Base-by-base conservation (phyloP, 1,140 invertebrate species). In the Drosophila triauraria region DNA sequence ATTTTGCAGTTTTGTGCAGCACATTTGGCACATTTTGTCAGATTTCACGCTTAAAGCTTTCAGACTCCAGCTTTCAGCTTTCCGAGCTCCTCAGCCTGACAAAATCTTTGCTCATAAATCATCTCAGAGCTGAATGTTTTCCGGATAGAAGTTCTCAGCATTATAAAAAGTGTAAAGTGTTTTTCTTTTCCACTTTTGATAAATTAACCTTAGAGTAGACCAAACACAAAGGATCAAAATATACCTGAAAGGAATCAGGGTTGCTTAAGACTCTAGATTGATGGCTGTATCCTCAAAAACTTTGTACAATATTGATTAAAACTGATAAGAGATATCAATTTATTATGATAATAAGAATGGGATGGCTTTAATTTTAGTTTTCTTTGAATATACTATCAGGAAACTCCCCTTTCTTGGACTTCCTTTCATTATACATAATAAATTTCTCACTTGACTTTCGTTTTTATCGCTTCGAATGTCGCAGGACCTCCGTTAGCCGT, bases 401-500 rank as follows among this genome's bases (percentile, higher is more conserved):
- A 20, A 2, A 58, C 9, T 4, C 17, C 8, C n/a, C 17, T 20
- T 17, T 27, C 17, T 40, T 53, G n/a, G n/a, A 42, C 32, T 65
- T 61, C 10, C 12, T 32, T 40, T 20, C 38, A 56, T 48, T 48
- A 47, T 17, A 56, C 43, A 71, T 82, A 68, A 83, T 80, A 75
- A 77, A 86, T 80, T 83, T 74, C 83, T 67, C 68, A 48, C 63
- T 68, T 71, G 53, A 59, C 65, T 69, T 68, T 78, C 38, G 56
- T 63, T 80, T 80, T 82, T 87, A 87, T 87, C 84, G 70, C 65
- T 63, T 50, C 84, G 75, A 78, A 84, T 84, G 85, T 78, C 60
- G 46, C 78, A 88, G 85, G 85, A 88, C 78, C 82, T 75, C 69
- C 60, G 68, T 83, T 75, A 75, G 65, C 84, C 74, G 38, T 53